Evolutionary conservation across 2,113 vertebrate genomes (phyloP).

Genomic region (Salvelinus alpinus): DNA sequence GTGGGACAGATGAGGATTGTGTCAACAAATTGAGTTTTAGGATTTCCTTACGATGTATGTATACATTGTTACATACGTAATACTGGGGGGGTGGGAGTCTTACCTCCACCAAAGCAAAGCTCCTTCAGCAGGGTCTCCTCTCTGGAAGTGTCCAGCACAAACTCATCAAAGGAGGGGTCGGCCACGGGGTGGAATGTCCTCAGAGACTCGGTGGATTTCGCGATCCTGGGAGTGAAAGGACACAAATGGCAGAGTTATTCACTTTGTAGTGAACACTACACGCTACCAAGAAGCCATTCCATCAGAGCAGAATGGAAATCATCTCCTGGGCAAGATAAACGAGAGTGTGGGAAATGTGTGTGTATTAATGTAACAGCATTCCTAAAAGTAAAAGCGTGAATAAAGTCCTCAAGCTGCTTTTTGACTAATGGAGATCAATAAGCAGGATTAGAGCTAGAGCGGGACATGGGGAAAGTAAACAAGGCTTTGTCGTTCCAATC

Average conservation of each 20-base stretch:
- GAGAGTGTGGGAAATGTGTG: too few species aligned
- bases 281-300: too few species aligned
- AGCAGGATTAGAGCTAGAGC: constrained; percentile 49
- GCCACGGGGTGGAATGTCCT: constrained; percentile 88
- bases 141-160: constrained; percentile 82
- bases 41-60: neutral
- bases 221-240: constrained; percentile 79
- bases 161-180: constrained; percentile 89
- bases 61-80: too few species aligned
- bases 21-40: neutral
- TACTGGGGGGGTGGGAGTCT: constrained; percentile 8
- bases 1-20: neutral
- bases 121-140: constrained; percentile 86
- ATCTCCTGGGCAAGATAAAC: too few species aligned
- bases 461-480: neutral
- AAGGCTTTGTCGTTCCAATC: too few species aligned
- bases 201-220: constrained; percentile 92
- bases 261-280: too few species aligned
- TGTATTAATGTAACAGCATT: neutral
- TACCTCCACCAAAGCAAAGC: constrained; percentile 88
- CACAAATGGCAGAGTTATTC: too few species aligned
- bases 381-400: constrained; percentile 29
- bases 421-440: constrained; percentile 65
- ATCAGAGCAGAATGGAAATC: too few species aligned
- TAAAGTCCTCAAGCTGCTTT: constrained; percentile 48